Conservation (phyloP, 2,888 invertebrate genomes). For the Stenotaenia linearis region DNA sequence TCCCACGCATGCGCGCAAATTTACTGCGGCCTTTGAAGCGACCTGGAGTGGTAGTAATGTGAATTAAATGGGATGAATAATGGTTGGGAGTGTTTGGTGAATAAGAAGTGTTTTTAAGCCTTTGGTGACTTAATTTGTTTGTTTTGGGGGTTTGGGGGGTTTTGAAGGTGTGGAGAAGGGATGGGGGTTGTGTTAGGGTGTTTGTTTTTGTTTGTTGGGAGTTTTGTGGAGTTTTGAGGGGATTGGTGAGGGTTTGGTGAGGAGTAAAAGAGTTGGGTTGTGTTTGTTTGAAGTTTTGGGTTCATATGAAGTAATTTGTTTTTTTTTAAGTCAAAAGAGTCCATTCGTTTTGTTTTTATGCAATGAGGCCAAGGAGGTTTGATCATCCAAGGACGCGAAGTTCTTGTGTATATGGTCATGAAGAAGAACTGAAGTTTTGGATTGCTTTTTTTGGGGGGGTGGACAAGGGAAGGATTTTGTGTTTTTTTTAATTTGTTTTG, state of each 20-base stretch:
- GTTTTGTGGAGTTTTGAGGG: not conserved
- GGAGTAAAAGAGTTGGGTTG: not conserved
- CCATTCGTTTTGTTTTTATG: not conserved
- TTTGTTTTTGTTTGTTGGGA: too few species aligned
- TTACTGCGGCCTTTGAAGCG: not conserved
- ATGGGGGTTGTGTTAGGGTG: too few species aligned
- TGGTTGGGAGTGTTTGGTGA: too few species aligned
- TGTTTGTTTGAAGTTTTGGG: not conserved
- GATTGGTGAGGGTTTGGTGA: not conserved
- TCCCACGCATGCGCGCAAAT: not conserved
- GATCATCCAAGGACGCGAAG: not conserved
- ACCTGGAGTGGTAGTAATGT: not conserved
- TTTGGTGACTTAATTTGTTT: too few species aligned
- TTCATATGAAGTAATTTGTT: not conserved
- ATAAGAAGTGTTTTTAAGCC: too few species aligned
- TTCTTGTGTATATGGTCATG: not conserved
- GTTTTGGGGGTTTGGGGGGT: too few species aligned
- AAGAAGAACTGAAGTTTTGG: not conserved
- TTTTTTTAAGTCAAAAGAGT: not conserved
- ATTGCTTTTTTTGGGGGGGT: too few species aligned
- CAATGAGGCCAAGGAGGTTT: constrained; percentile 15
- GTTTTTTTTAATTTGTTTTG: too few species aligned
- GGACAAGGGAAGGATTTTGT: too few species aligned
- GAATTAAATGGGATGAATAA: not conserved
- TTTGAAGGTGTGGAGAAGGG: not conserved